Evolutionary conservation across 2,113 vertebrate genomes (phyloP).

Genomic region (Eptesicus fuscus): DNA sequence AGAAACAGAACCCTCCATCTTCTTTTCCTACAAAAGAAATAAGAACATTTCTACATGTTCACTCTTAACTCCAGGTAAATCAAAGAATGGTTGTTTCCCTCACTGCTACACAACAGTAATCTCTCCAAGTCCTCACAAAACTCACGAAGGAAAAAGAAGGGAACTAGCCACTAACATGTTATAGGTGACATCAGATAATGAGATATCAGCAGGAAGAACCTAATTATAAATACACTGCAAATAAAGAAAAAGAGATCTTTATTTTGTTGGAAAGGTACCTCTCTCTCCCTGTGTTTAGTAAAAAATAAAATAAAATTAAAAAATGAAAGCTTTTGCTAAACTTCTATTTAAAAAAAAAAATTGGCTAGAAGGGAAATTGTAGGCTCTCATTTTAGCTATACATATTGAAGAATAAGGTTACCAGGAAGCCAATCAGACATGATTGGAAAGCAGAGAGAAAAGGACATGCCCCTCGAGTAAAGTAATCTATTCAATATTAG

Average conservation of each 20-base stretch:
- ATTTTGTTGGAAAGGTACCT: constrained; percentile 1
- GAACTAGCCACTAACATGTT: neutral
- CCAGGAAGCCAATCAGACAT: neutral
- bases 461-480: neutral
- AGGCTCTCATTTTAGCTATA: neutral
- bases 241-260: neutral
- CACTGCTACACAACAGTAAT: neutral
- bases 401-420: constrained; percentile 42
- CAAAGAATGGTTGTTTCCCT: neutral
- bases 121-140: neutral
- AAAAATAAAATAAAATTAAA: neutral
- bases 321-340: neutral
- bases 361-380: neutral
- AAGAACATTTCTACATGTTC: neutral
- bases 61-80: neutral
- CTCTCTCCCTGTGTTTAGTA: neutral
- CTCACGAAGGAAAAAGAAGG: neutral
- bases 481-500: constrained; percentile 18
- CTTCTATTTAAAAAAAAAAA: neutral
- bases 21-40: constrained; percentile 6
- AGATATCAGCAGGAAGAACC: neutral
- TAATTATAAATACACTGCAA: neutral
- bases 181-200: neutral
- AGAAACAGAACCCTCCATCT: constrained; percentile 50
- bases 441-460: neutral